Percentiles rank a stretch among this genome's conserved stretches.
phyloP scores from a whole-genome alignment of 2,113 vertebrate species.

The Colinus virginianus region DNA sequence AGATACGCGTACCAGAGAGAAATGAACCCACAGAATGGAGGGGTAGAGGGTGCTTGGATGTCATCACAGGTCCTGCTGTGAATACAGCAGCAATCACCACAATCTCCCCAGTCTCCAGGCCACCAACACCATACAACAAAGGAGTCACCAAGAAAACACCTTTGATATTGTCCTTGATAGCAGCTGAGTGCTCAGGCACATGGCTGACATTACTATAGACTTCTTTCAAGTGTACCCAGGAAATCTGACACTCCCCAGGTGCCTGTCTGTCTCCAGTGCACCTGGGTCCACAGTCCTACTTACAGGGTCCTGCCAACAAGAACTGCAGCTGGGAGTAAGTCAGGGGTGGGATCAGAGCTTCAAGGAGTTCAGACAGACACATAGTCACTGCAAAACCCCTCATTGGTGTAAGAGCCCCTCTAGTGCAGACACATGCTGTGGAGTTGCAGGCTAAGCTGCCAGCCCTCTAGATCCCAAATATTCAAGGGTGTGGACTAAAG shows the following conservation, averaged over 20 bases:
- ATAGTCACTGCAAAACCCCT: neutral
- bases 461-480: neutral
- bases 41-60: neutral
- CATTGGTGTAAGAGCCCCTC: neutral
- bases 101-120: neutral
- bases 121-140: neutral
- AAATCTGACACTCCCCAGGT: slow-evolving; percentile 23
- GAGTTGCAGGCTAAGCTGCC: neutral
- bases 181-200: neutral
- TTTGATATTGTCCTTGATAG: neutral
- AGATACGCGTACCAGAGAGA: neutral
- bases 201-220: neutral
- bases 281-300: neutral
- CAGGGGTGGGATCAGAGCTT: neutral
- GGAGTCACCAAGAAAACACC: neutral
- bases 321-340: neutral
- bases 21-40: neutral
- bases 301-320: neutral
- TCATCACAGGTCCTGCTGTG: neutral
- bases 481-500: neutral
- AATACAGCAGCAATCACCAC: neutral
- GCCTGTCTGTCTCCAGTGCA: neutral
- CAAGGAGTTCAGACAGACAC: neutral
- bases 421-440: neutral
- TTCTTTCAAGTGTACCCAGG: neutral